Base-by-base conservation (phyloP, 2,113 vertebrate species). In the Tringa solitaria region DNA sequence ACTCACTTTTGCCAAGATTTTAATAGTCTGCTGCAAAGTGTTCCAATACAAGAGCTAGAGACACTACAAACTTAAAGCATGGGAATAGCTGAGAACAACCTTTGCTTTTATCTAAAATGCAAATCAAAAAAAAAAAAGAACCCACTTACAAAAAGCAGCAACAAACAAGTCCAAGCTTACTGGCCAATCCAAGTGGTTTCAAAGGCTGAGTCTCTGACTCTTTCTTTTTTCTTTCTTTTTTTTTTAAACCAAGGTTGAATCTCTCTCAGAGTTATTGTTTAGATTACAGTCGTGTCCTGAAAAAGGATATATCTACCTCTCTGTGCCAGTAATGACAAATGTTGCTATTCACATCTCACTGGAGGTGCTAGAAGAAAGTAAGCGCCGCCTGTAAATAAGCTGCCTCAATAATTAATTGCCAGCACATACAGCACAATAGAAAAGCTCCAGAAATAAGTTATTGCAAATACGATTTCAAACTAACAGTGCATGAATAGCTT, bases 391-490 rank as follows among this genome's bases (percentile, higher is more conserved):
- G 69, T 95, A 96, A 92, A 97, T 90, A 96, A 95, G 16, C 76
- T 95, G 89, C 94, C 90, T 92, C 72, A 53, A 79, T 96, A 95
- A 96, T 92, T 95, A 93, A 96, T 93, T 89, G 84, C 77, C 53
- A 69, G n/a, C 57, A 82, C 46, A 91, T 53, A 68, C 26, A 89
- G 61, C 51, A 69, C 92, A 93, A 92, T 23, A 68, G 69, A 93
- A 89, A 92, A 90, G 32, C 64, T 70, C 32, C 60, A 89, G 60
- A 79, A 89, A 87, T 35, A 89, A 92, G 67, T 84, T 91, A 90
- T 48, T 90, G 83, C 45, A 75, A 93, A 84, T 61, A 87, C 28
- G 46, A 65, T 92, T 96, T 79, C 61, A 76, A 78, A 33, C 39
- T 64, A 96, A 41, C 41, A 69, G 45, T n/a, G 53, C 69, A 68